Conservation (phyloP, 2,888 invertebrate species). For the Cryptosula pallasiana region DNA sequence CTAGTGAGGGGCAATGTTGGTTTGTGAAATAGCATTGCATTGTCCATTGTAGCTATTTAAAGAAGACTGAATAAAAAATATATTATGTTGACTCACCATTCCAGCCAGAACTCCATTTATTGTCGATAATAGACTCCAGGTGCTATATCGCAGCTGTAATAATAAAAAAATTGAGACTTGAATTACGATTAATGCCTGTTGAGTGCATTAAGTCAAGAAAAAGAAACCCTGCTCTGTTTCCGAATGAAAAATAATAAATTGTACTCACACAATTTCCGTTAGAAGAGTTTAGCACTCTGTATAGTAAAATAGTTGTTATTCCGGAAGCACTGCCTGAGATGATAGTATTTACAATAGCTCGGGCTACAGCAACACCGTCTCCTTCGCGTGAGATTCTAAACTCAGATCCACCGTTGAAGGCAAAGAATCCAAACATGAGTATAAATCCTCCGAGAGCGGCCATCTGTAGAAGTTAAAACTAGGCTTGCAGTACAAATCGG, state of each 20-base stretch:
- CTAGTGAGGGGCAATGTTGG: no score
- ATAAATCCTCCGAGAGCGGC: constrained; percentile 51
- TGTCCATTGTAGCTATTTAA: no score
- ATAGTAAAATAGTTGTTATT: constrained; percentile 42
- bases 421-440: constrained; percentile 56
- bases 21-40: no score
- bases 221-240: no score
- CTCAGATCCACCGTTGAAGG: constrained; percentile 56
- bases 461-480: constrained; percentile 37
- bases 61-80: not conserved
- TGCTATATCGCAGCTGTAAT: constrained; percentile 1
- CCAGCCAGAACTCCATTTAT: constrained; percentile 55
- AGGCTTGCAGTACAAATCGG: not conserved
- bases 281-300: constrained; percentile 32
- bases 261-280: constrained; percentile 7
- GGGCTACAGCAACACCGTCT: constrained; percentile 50
- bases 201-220: no score
- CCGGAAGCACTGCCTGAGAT: constrained; percentile 54
- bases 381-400: constrained; percentile 51
- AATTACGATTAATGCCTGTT: no score
- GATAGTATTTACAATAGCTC: constrained; percentile 54
- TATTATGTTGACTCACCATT: constrained; percentile 35
- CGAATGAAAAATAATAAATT: no score
- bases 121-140: constrained; percentile 52
- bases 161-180: not conserved